Base-by-base conservation (phyloP, 2,888 invertebrate genomes). In the Celastrina argiolus region DNA sequence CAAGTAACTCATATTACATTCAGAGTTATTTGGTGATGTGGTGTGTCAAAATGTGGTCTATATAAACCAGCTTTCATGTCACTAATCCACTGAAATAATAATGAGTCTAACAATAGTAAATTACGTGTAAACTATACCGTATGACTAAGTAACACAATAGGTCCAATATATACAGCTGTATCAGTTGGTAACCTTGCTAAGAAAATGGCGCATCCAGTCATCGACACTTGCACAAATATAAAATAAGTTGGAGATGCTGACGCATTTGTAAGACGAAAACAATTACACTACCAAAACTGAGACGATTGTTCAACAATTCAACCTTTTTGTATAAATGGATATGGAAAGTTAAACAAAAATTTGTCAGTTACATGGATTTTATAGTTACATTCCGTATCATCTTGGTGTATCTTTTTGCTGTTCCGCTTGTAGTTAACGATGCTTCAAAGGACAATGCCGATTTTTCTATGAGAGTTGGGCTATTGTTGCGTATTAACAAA, bases 211-310 rank as follows among this genome's bases (percentile, higher is more conserved):
- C 58, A 65, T 65, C 65, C 65, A n/a, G n/a, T n/a, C n/a, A n/a
- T n/a, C n/a, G n/a, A 65, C 65, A 65, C 65, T 65, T 65, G 65
- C 65, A 39, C 65, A 65, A 65, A 65, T n/a, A n/a, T n/a, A n/a
- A n/a, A n/a, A n/a, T 36, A 61, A 22, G 4, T 22, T 26, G 22
- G 22, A 22, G 22, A 26, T 26, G 22, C 22, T 51, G 51, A 51
- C 51, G 51, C 51, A 51, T 51, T 51, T 51, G 51, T 51, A 14
- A 22, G 22, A 51, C 51, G 51, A 51, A 51, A 51, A 51, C 22
- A 51, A 51, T 51, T 26, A 51, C 51, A 12, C 10, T 51, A 51
- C 51, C 51, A 51, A 22, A 51, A 51, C 51, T 51, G 51, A 22
- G 51, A 51, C 22, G 51, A 51, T 51, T 51, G 22, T 51, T 51